These are phyloP conservation scores for Platorchestia sp. DNA, from an alignment of 1,140 invertebrate species.

Conservation along the genomic window DNA sequence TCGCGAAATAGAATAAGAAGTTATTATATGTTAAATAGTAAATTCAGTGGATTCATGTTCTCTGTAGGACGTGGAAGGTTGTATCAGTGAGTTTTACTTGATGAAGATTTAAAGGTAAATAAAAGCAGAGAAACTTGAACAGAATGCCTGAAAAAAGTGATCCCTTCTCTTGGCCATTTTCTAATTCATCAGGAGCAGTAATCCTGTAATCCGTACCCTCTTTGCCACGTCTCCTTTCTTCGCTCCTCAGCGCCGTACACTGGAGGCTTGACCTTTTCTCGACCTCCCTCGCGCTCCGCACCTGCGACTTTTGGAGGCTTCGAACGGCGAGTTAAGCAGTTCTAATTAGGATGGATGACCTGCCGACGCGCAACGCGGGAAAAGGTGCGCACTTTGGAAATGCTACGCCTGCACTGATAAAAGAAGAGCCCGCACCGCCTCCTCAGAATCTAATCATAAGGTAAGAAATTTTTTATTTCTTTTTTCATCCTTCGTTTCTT, in stretches of 20 bases:
- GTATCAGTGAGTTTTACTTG: too few species aligned
- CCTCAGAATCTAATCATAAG: background rate
- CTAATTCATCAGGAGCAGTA: too few species aligned
- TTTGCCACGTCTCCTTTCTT: too few species aligned
- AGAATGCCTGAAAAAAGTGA: too few species aligned
- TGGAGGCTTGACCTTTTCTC: slow-evolving; percentile 1
- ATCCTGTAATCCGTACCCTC: too few species aligned
- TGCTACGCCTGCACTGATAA: background rate
- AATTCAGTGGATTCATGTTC: too few species aligned
- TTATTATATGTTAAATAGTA: too few species aligned
- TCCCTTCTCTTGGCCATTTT: too few species aligned
- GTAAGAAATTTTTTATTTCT: background rate
- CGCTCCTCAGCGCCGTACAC: background rate
- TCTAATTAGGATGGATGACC: slow-evolving; percentile 53
- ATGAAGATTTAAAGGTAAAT: too few species aligned
- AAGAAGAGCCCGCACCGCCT: background rate
- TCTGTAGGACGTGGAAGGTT: too few species aligned
- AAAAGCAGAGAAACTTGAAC: too few species aligned
- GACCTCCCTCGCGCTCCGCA: background rate
- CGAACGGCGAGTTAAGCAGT: slow-evolving; percentile 11
- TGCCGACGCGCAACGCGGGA: background rate
- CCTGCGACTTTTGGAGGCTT: slow-evolving; percentile 29
- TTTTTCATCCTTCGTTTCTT: background rate
- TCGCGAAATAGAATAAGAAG: too few species aligned
- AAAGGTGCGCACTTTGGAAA: background rate